Conservation (phyloP, 2,113 vertebrate species). For the Acinonyx jubatus region DNA sequence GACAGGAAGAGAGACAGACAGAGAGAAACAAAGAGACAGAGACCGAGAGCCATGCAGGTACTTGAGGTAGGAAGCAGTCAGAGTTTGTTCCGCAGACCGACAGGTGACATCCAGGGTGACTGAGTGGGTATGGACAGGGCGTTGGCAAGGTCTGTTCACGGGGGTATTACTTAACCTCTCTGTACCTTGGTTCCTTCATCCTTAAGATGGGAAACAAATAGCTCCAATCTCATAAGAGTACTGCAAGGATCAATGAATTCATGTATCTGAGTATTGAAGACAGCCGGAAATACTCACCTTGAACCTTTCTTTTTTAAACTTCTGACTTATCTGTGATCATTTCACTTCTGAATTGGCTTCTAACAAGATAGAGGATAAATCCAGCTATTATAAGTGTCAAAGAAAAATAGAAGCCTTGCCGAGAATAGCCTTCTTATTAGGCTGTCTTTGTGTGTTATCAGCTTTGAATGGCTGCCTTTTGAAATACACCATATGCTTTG, state of each 20-base stretch:
- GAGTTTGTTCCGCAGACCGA: not conserved
- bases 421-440: not conserved
- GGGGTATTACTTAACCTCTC: not conserved
- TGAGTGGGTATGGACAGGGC: rapidly evolving
- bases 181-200: not conserved
- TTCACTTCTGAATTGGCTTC: not conserved
- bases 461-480: not conserved
- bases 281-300: not conserved
- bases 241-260: not conserved
- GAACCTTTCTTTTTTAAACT: not conserved
- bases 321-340: not conserved
- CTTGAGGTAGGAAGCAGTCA: not conserved
- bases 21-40: not conserved
- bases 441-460: not conserved
- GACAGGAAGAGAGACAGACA: not conserved
- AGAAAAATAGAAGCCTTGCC: not conserved
- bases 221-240: not conserved
- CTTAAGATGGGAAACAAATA: not conserved
- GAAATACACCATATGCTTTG: not conserved
- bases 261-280: not conserved
- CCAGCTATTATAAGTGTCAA: not conserved
- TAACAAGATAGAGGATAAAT: constrained; percentile 20
- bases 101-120: not conserved
- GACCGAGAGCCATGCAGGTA: not conserved
- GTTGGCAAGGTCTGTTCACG: not conserved